A percentile compares a stretch with the other conserved stretches of the same genome.
phyloP scores from a whole-genome alignment of 2,797 vertebrate genomes.

The Prionace glauca region DNA sequence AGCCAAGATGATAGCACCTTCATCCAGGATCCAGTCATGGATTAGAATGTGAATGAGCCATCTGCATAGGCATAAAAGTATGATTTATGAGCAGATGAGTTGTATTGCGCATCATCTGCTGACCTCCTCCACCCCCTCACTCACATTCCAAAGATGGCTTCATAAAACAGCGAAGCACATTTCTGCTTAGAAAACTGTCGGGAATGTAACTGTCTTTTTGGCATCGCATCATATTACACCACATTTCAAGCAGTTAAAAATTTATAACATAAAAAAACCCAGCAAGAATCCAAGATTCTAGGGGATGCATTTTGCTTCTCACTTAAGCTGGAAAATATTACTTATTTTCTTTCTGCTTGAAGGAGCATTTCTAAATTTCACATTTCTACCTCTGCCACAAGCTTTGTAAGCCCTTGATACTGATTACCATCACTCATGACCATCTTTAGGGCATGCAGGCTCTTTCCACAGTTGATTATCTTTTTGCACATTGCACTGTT shows the following conservation, averaged over 20 bases:
- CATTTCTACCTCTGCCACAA: neutral
- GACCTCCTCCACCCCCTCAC: neutral
- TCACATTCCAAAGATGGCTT: neutral
- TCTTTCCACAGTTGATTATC: neutral
- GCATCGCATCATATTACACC: neutral
- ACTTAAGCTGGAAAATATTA: neutral
- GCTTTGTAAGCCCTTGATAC: neutral
- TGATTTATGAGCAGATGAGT: neutral
- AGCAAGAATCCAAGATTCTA: neutral
- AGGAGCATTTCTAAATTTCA: neutral
- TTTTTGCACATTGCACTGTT: neutral
- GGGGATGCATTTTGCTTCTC: neutral
- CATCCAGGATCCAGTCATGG: neutral
- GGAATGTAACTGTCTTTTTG: conserved; percentile 15
- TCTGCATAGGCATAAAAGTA: neutral
- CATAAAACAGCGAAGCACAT: neutral
- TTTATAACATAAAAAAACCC: neutral
- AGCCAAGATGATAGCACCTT: neutral
- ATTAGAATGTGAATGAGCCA: neutral
- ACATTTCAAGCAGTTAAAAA: neutral
- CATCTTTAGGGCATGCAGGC: neutral
- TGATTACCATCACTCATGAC: neutral
- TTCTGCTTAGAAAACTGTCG: neutral
- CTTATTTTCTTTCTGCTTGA: neutral
- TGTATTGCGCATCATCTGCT: neutral